Conservation (phyloP, 2,888 invertebrate species). For the Pristionchus fissidentatus region DNA sequence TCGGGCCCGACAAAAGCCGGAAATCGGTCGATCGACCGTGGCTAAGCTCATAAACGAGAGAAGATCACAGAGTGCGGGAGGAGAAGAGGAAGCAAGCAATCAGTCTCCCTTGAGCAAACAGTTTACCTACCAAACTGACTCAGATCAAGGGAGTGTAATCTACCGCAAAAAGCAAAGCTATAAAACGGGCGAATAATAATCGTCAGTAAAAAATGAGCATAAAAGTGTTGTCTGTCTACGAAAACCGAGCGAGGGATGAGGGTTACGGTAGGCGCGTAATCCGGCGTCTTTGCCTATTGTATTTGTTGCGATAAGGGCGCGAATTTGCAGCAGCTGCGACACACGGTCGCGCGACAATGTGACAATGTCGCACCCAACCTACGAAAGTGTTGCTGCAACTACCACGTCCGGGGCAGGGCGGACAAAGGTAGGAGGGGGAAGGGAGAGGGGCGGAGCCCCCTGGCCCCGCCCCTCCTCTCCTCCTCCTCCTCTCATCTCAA, state of each 20-base stretch:
- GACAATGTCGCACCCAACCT: too few species aligned
- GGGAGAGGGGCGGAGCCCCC: neutral
- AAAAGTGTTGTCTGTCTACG: too few species aligned
- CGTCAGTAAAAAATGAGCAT: neutral
- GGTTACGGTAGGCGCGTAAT: constrained; percentile 12
- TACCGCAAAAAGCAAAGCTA: constrained; percentile 8
- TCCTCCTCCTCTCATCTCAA: constrained; percentile 8
- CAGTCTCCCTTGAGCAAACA: constrained; percentile 36
- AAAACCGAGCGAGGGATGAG: too few species aligned
- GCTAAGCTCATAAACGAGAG: constrained; percentile 42
- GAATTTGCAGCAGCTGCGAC: neutral
- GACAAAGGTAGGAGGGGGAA: constrained; percentile 13
- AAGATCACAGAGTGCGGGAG: constrained; percentile 1
- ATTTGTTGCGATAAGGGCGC: too few species aligned
- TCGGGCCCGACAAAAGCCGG: constrained; percentile 31
- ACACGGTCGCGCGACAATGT: too few species aligned
- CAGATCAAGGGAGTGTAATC: neutral
- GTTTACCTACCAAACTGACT: neutral
- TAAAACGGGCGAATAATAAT: neutral
- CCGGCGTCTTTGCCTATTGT: too few species aligned
- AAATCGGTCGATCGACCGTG: constrained; percentile 28
- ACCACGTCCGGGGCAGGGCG: neutral
- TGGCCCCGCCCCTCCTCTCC: neutral
- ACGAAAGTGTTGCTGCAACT: too few species aligned
- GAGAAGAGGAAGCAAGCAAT: constrained; percentile 1